A percentile compares a stretch with the other conserved stretches of the same genome.
phyloP scores from a whole-genome alignment of 2,888 invertebrate genomes.

The Chirona hameri region DNA sequence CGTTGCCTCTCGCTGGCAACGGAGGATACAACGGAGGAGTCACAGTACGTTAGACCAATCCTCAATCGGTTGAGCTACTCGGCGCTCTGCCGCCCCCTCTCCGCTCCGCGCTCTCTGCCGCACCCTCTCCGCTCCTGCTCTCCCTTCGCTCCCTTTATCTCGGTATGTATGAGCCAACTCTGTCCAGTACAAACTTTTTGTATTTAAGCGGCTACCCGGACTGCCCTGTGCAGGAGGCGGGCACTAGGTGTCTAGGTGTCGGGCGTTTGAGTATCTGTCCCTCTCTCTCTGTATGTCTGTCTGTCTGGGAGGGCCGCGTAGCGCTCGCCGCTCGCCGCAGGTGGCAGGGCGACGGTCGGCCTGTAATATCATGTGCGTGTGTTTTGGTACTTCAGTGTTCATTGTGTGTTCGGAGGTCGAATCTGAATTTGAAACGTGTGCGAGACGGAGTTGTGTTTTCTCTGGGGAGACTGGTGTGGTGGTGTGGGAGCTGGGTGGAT shows the following conservation, averaged over 20 bases:
- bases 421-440: background rate
- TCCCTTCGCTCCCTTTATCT: background rate
- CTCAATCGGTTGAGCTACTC: background rate
- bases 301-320: too few relatives aligned
- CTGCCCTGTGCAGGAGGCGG: background rate
- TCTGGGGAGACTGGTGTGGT: background rate
- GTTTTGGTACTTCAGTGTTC: background rate
- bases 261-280: background rate
- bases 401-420: background rate
- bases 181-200: constrained; percentile 26
- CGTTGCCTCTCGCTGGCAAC: background rate
- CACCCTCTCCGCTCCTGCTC: background rate
- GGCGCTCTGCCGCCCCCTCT: background rate
- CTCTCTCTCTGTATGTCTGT: too few relatives aligned
- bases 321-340: too few relatives aligned
- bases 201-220: constrained; percentile 22
- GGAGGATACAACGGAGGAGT: too few relatives aligned
- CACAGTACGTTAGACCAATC: too few relatives aligned
- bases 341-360: too few relatives aligned
- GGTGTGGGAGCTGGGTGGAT: background rate
- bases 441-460: too few relatives aligned
- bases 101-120: background rate
- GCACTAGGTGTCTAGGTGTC: background rate
- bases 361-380: background rate
- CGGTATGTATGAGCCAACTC: constrained; percentile 8